Base-by-base conservation (phyloP, 92 coral and sea anemone genomes). In the Epizoanthus ramosus region DNA sequence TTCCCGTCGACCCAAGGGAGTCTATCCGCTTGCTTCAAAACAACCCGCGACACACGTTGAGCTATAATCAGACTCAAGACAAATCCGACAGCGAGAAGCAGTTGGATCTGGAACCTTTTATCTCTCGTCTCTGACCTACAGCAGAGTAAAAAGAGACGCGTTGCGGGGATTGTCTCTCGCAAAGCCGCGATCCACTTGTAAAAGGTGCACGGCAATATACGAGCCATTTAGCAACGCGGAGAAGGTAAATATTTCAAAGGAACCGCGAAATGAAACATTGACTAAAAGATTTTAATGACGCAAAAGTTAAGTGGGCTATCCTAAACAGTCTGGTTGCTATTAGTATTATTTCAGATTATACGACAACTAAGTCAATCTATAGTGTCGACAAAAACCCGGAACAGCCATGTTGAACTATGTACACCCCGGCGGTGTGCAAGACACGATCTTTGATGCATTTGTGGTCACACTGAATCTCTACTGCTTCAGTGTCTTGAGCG, bases 51-150 rank as follows among this genome's bases (percentile, higher is more conserved):
- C 22, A 21, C 39, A 35, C n/a, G 45, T 77, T 25, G 47, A 41
- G 58, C 16, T 35, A 21, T 77, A 19, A 77, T 41, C 50, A 77
- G 35, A 61, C 17, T 13, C 53, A 63, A 77, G 57, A 17, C 71
- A 23, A 77, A 41, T 77, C 82, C 57, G 37, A 77, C 70, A 63
- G 82, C 43, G 82, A 13, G 19, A 74, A 61, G 23, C 82, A 22
- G 37, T 43, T 77, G 71, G 82, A 77, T 14, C 71, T 7, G 63
- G 1, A 25, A 12, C 1, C 24, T 41, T 63, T 77, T 77, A 43
- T 43, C 68, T 63, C 16, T 21, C 35, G 24, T 47, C 31, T 28
- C 41, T 61, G 82, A 39, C 82, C 82, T 61, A 77, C 82, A 77
- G 70, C 82, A 77, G 22, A 77, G 82, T 35, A 21, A 50, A 50